Base-by-base conservation (phyloP, 2,888 invertebrate species). In the Pristionchus arcanus region DNA sequence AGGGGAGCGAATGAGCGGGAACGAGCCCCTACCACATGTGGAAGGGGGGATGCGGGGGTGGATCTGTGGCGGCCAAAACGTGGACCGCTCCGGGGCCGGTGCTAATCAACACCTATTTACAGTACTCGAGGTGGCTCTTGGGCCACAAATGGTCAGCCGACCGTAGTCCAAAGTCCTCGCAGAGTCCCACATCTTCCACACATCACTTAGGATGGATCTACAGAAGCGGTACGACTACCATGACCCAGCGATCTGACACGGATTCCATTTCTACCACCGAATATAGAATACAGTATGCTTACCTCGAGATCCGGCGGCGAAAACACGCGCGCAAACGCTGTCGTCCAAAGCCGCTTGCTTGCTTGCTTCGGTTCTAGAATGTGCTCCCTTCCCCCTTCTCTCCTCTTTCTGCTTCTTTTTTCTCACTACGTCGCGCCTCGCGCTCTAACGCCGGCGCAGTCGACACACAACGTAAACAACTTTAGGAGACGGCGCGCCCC, bases 321-420 rank as follows among this genome's bases (percentile, higher is more conserved):
- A 77, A 37, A 53, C 59, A n/a, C 84, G 90, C 16, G 71, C 16
- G 71, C 74, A 9, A 77, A 66, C 83, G 89, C 15, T 81, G 88
- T 25, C 28, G 77, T 31, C 15, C 19, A 37, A 31, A 31, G 21
- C 19, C 71, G 31, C 34, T 49, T 49, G 42, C 42, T 49, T 49
- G 42, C 42, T 49, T 9, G 42, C 42, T 49, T 31, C 42, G 77
- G 71, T 77, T 77, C 77, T 77, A 77, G 77, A 77, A 77, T 77
- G 49, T 49, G 89, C 42, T 53, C 16, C n/a, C 21, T 83, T n/a
- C 42, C 42, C 42, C 63, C 25, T 55, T 16, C 77, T 77, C 77
- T 28, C 21, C 25, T 11, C 77, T 31, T 42, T 25, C 42, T 31
- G 11, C 25, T 42, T 77, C 77, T 37, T 77, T 77, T 77, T 77